Evolutionary conservation across 2,113 vertebrate species (phyloP).

Genomic region (Strix aluco): DNA sequence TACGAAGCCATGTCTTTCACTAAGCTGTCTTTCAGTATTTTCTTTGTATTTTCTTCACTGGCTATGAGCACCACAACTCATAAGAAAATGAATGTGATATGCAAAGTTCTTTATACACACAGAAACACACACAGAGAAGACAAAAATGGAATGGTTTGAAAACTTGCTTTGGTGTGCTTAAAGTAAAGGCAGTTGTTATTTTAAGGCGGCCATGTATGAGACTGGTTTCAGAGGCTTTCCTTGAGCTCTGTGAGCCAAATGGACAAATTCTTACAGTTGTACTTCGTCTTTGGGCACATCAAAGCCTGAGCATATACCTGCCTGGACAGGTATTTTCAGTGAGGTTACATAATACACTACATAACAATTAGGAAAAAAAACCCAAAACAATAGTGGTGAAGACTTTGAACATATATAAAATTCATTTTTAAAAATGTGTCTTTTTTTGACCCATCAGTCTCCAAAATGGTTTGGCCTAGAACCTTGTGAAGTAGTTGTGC

Average conservation of each 20-base stretch:
- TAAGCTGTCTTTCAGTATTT: background rate
- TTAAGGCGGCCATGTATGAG: background rate
- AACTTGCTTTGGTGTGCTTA: background rate
- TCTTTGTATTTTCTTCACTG: background rate
- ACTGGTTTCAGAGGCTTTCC: background rate
- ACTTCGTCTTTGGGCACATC: background rate
- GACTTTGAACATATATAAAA: background rate
- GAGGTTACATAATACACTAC: background rate
- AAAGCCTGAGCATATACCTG: background rate
- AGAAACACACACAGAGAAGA: background rate
- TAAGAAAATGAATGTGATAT: background rate
- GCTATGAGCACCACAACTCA: background rate
- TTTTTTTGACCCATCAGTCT: background rate
- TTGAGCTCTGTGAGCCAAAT: background rate
- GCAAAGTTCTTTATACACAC: background rate
- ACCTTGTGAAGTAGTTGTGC: background rate
- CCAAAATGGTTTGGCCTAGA: background rate
- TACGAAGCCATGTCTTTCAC: background rate
- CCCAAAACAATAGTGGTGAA: background rate
- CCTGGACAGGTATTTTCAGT: background rate
- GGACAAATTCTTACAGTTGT: background rate
- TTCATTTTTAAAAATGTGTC: background rate
- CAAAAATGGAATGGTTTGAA: background rate
- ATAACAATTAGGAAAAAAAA: background rate
- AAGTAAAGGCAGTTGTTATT: background rate